phyloP scores from a whole-genome alignment of 2,888 invertebrate genomes.

The Saturnia japonica region DNA sequence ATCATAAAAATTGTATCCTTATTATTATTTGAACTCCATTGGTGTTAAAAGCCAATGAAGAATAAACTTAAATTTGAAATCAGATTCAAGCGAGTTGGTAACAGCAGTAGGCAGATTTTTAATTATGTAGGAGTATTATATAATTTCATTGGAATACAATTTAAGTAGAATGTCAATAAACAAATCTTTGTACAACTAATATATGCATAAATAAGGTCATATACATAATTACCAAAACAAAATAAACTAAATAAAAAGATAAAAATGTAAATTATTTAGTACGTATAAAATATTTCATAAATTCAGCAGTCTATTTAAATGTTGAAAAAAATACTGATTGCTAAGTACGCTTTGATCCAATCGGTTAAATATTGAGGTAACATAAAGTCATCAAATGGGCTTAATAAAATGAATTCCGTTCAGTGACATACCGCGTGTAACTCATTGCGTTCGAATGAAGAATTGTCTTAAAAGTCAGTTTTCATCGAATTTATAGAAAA shows the following conservation, averaged over 20 bases:
- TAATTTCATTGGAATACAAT: too few relatives aligned
- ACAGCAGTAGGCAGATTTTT: too few relatives aligned
- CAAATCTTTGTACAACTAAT: too few relatives aligned
- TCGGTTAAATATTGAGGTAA: conserved; percentile 46
- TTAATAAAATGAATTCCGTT: conserved; percentile 32
- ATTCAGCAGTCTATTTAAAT: conserved; percentile 12
- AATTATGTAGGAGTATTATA: too few relatives aligned
- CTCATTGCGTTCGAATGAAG: conserved; percentile 27
- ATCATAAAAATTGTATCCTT: neutral
- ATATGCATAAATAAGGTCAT: too few relatives aligned
- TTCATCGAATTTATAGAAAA: conserved; percentile 25
- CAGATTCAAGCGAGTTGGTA: neutral
- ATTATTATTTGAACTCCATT: neutral
- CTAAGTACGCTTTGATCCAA: conserved; percentile 35
- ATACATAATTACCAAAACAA: too few relatives aligned
- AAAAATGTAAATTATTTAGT: too few relatives aligned
- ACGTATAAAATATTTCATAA: neutral
- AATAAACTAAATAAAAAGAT: too few relatives aligned
- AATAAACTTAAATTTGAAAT: neutral
- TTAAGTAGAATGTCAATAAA: too few relatives aligned
- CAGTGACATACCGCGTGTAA: conserved; percentile 2
- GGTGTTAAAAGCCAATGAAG: neutral
- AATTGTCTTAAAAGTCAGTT: conserved; percentile 32
- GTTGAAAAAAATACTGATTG: conserved; percentile 25
- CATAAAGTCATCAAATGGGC: conserved; percentile 39